Evolutionary conservation across 2,888 invertebrate genomes (phyloP).

Genomic region (Odontocolon sp.): DNA sequence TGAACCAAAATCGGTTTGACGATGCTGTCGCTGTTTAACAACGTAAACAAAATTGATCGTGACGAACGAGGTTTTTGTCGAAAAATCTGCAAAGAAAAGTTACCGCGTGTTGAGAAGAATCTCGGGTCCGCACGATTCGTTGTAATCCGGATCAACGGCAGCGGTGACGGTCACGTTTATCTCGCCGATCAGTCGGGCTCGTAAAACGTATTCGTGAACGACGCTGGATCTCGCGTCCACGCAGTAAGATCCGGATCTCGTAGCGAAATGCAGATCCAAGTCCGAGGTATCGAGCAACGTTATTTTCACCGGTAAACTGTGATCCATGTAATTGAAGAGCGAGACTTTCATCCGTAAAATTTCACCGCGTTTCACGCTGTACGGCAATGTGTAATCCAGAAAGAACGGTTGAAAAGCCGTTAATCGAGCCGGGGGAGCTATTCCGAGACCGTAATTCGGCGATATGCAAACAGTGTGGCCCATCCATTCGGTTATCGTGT

Average conservation of each 20-base stretch:
- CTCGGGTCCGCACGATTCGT: slow-evolving; percentile 82
- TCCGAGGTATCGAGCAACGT: slow-evolving; percentile 71
- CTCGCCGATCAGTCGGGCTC: slow-evolving; percentile 78
- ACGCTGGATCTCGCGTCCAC: slow-evolving; percentile 73
- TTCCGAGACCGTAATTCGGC: slow-evolving; percentile 81
- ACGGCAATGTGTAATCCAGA: slow-evolving; percentile 86
- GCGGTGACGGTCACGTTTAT: slow-evolving; percentile 83
- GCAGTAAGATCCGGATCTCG: slow-evolving; percentile 70
- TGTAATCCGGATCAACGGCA: slow-evolving; percentile 80
- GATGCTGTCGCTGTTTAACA: slow-evolving; percentile 83
- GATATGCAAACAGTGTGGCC: slow-evolving; percentile 84
- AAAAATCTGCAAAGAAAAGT: not conserved
- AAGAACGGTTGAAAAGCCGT: slow-evolving; percentile 88
- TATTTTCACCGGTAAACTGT: slow-evolving; percentile 84
- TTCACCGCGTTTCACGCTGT: slow-evolving; percentile 86
- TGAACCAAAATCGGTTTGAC: slow-evolving; percentile 85
- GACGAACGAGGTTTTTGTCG: not conserved
- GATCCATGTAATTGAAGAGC: slow-evolving; percentile 88
- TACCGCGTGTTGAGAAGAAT: slow-evolving; percentile 81
- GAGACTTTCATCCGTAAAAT: slow-evolving; percentile 85
- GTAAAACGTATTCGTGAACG: slow-evolving; percentile 74
- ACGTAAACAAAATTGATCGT: slow-evolving; percentile 10
- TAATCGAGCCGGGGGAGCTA: slow-evolving; percentile 80
- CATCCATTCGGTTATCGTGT: slow-evolving; percentile 85
- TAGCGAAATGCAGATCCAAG: slow-evolving; percentile 70